Evolutionary conservation across 2,888 invertebrate genomes (phyloP).

Genomic region (Bembecia ichneumoniformis): DNA sequence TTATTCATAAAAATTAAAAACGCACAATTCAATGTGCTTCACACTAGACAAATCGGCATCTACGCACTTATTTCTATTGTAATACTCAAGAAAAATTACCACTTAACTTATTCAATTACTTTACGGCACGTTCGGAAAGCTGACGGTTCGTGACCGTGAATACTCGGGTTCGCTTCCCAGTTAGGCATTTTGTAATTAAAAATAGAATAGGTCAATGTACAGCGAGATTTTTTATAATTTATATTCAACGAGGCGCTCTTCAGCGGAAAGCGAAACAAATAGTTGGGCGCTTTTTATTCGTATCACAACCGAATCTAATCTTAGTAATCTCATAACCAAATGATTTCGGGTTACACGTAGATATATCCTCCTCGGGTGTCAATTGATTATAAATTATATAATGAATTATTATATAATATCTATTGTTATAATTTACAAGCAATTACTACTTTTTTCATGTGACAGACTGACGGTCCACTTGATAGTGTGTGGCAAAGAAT

Average conservation of each 20-base stretch:
- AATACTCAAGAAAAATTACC: slow-evolving; percentile 1
- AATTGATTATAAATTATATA: background rate
- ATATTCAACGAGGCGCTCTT: background rate
- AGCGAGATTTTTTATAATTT: background rate
- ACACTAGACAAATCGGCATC: no score
- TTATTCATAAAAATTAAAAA: no score
- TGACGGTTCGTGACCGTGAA: slow-evolving; percentile 12
- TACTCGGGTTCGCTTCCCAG: slow-evolving; percentile 16
- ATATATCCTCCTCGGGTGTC: background rate
- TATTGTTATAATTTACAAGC: no score
- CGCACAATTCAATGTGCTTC: no score
- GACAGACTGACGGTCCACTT: no score
- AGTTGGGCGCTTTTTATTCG: background rate
- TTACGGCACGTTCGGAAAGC: slow-evolving; percentile 11
- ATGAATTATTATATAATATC: no score
- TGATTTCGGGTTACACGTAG: background rate
- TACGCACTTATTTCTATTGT: no score
- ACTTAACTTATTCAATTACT: slow-evolving; percentile 4
- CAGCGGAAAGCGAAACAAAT: background rate
- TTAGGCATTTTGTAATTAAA: background rate
- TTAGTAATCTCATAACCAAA: background rate
- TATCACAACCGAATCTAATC: background rate
- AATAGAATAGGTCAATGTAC: background rate
- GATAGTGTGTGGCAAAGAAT: no score
- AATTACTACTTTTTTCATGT: no score